Conservation (phyloP, 2,113 vertebrate species). For the Vireo altiloquus region DNA sequence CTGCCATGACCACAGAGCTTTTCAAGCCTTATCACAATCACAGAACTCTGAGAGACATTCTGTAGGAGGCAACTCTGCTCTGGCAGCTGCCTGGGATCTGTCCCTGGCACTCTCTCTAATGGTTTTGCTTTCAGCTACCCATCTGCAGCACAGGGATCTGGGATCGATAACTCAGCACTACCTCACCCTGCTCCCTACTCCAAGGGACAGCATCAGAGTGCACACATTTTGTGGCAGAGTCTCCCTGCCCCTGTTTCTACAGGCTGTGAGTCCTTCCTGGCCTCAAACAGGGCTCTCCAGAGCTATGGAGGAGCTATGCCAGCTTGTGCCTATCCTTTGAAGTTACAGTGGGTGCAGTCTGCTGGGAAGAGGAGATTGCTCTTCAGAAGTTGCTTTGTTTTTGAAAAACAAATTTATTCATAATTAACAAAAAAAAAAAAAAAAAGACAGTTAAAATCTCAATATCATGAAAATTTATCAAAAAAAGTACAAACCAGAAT, state of each 20-base stretch:
- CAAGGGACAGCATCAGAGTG: fast-evolving
- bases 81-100: neutral
- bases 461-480: neutral
- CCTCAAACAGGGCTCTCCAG: neutral
- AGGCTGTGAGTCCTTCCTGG: neutral
- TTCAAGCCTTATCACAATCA: fast-evolving
- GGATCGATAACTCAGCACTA: neutral
- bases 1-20: neutral
- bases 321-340: neutral
- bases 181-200: neutral
- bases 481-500: neutral
- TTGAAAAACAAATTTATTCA: neutral
- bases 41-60: neutral
- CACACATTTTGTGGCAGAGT: neutral
- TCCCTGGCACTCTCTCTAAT: neutral
- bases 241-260: neutral
- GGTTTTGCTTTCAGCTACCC: neutral
- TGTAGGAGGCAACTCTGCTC: neutral
- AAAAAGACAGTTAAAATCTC: neutral
- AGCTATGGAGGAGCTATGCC: fast-evolving
- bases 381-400: neutral
- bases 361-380: neutral
- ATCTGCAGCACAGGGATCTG: neutral
- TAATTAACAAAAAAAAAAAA: neutral
- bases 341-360: neutral